Percentiles rank a stretch among this genome's conserved stretches.
Conservation (phyloP, 2,888 invertebrate species). For the Aleiodes testaceus region DNA sequence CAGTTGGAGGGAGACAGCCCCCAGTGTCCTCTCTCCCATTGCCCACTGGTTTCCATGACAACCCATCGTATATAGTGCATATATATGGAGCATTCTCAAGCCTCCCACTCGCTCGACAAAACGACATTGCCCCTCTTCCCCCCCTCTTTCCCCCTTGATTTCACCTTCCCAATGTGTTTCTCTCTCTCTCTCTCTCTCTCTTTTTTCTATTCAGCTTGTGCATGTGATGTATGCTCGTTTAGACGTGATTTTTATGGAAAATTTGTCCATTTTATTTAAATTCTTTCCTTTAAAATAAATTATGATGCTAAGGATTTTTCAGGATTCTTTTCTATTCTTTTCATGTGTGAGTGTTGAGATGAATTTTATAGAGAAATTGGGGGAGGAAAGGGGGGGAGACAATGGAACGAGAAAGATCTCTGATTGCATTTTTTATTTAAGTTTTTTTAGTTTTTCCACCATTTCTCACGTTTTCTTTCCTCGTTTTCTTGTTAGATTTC, state of each 20-base stretch:
- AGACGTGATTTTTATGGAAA: constrained; percentile 32
- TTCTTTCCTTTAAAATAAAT: too few species aligned
- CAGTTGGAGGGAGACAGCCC: constrained; percentile 65
- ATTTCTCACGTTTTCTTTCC: neutral
- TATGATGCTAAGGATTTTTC: too few species aligned
- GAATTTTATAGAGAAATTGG: constrained; percentile 18
- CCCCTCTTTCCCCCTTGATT: constrained; percentile 43
- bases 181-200: constrained; percentile 35
- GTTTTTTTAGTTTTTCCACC: constrained; percentile 33
- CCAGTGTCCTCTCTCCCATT: constrained; percentile 62
- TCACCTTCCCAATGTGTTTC: constrained; percentile 19
- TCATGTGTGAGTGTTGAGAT: constrained; percentile 33
- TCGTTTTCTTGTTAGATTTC: constrained; percentile 27
- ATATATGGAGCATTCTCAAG: constrained; percentile 51
- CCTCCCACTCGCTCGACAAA: constrained; percentile 53
- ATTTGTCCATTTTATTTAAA: neutral
- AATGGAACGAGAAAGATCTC: constrained; percentile 14
- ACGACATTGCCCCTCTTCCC: constrained; percentile 48
- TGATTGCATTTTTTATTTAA: constrained; percentile 32
- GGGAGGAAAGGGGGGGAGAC: neutral
- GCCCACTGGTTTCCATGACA: constrained; percentile 69
- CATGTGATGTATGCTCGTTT: constrained; percentile 39
- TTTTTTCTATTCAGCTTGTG: constrained; percentile 43
- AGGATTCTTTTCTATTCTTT: neutral
- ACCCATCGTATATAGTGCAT: constrained; percentile 52